Evolutionary conservation across 1,140 invertebrate genomes (phyloP).

Genomic region (Plectrocnemia conspersa): DNA sequence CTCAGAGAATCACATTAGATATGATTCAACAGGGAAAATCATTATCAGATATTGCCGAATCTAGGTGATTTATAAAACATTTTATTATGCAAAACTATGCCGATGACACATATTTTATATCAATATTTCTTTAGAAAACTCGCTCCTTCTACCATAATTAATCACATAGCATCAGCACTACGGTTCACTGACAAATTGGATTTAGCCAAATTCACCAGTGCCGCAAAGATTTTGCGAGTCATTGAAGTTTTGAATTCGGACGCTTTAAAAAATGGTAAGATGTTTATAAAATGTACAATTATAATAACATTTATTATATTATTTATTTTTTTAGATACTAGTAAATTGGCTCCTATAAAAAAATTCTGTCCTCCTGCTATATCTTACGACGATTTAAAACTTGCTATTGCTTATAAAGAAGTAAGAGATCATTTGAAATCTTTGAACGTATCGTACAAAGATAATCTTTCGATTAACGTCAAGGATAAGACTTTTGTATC

Average conservation of each 20-base stretch:
- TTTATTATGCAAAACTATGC: background rate
- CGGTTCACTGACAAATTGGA: constrained; percentile 7
- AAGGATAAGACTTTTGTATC: constrained; percentile 8
- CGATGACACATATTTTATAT: background rate
- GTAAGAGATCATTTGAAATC: constrained; percentile 23
- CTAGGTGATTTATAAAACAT: constrained; percentile 16
- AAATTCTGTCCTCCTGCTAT: constrained; percentile 15
- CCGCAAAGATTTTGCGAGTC: constrained; percentile 19
- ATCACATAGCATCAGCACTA: constrained; percentile 18
- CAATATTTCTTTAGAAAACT: constrained; percentile 24
- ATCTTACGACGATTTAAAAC: constrained; percentile 28
- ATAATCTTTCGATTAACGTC: constrained; percentile 18
- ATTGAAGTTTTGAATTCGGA: constrained; percentile 18
- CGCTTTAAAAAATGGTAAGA: constrained; percentile 24
- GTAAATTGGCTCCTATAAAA: constrained; percentile 27
- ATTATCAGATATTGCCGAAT: constrained; percentile 13
- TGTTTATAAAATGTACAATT: background rate
- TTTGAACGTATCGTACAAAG: constrained; percentile 16
- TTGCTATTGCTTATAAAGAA: constrained; percentile 23
- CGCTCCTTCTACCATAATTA: constrained; percentile 12
- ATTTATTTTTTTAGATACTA: constrained; percentile 22
- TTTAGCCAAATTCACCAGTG: constrained; percentile 14
- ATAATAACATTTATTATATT: constrained; percentile 7
- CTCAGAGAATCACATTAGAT: constrained; percentile 14
- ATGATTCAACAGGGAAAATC: constrained; percentile 16